Conservation (phyloP, 2,797 vertebrate species). For the Margarornis squamiger region DNA sequence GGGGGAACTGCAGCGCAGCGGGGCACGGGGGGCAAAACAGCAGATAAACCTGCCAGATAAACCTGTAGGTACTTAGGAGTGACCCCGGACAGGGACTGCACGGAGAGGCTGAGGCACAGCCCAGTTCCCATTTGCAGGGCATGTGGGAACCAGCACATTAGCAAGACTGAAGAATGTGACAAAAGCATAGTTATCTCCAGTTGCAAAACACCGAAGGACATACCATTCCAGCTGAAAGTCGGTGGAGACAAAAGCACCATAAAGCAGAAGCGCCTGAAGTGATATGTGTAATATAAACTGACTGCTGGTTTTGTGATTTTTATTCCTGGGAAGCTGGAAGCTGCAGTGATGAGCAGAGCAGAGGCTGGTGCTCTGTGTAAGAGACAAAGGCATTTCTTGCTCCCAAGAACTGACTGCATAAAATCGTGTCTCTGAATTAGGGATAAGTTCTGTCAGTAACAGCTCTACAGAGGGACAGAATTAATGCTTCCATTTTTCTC, state of each 20-base stretch:
- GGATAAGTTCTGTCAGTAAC: constrained; percentile 3
- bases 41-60: not conserved
- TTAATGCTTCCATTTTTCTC: constrained; percentile 26
- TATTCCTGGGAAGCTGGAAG: constrained; percentile 22
- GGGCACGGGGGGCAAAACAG: not conserved
- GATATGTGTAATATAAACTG: not conserved
- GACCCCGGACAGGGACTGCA: not conserved
- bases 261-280: not conserved
- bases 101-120: not conserved
- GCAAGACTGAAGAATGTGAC: not conserved
- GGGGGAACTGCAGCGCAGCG: rapidly evolving
- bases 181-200: not conserved
- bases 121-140: not conserved
- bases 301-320: not conserved
- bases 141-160: not conserved
- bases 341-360: not conserved
- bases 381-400: not conserved
- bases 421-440: not conserved
- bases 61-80: not conserved
- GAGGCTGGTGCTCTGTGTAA: not conserved
- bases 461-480: not conserved
- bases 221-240: not conserved
- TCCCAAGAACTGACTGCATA: not conserved
- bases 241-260: not conserved
- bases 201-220: not conserved